phyloP scores from a whole-genome alignment of 2,113 vertebrate species.

The Petaurus breviceps region DNA sequence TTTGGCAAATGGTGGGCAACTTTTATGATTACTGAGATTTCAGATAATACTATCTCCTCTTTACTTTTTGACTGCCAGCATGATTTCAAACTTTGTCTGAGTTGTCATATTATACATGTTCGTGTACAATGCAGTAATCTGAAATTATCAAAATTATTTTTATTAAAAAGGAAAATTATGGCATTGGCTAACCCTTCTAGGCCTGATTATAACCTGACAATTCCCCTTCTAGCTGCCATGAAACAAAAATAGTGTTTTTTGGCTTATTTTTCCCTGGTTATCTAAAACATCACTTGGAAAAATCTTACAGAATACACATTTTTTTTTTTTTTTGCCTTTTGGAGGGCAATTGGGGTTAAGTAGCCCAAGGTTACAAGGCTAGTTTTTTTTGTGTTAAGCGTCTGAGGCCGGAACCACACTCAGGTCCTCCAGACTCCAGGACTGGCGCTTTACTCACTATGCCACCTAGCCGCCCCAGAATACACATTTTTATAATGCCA shows the following conservation, averaged over 20 bases:
- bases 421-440: too few species aligned
- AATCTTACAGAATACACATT: background rate
- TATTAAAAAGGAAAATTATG: slow-evolving; percentile 61
- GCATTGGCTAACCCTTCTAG: slow-evolving; percentile 50
- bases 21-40: slow-evolving; percentile 16
- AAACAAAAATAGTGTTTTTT: slow-evolving; percentile 64
- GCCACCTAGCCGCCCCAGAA: too few species aligned
- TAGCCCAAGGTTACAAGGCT: too few species aligned
- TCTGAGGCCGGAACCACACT: too few species aligned
- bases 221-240: slow-evolving; percentile 60
- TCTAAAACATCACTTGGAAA: slow-evolving; percentile 17
- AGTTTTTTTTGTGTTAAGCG: too few species aligned
- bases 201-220: slow-evolving; percentile 61
- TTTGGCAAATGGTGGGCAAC: background rate
- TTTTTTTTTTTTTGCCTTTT: too few species aligned
- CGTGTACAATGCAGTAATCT: slow-evolving; percentile 46
- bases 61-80: slow-evolving; percentile 52
- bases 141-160: slow-evolving; percentile 66
- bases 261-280: slow-evolving; percentile 47
- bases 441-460: too few species aligned
- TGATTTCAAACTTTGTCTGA: slow-evolving; percentile 33
- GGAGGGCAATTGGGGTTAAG: too few species aligned
- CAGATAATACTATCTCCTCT: background rate
- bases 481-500: slow-evolving; percentile 26
- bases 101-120: slow-evolving; percentile 12